Percentiles rank a stretch among this genome's conserved stretches.
phyloP scores from a whole-genome alignment of 2,888 invertebrate species.

The Cyclophora albipunctata region DNA sequence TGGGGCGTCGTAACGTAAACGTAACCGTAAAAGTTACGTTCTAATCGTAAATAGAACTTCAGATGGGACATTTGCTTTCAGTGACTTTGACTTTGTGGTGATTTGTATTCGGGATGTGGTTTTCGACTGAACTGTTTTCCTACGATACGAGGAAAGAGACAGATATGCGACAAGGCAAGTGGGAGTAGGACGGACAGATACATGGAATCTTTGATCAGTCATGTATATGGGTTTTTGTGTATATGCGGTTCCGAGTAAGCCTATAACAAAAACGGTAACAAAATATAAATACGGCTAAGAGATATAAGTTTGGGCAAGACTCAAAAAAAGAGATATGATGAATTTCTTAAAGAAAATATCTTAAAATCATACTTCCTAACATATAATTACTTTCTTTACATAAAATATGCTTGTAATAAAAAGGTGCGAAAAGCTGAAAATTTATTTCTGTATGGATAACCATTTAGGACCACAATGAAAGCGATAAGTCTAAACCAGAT shows the following conservation, averaged over 20 bases:
- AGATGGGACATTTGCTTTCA: constrained; percentile 28
- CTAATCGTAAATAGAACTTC: constrained; percentile 19
- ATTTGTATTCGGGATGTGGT: constrained; percentile 41
- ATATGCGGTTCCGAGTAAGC: constrained; percentile 29
- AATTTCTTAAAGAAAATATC: no score
- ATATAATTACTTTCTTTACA: no score
- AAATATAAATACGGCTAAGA: constrained; percentile 12
- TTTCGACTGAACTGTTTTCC: constrained; percentile 40
- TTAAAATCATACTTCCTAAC: no score
- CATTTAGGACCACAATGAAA: no score
- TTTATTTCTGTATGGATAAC: no score
- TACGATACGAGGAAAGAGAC: constrained; percentile 37
- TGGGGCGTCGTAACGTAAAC: constrained; percentile 23
- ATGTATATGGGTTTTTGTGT: constrained; percentile 23
- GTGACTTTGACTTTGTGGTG: constrained; percentile 26
- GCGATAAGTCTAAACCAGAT: background rate
- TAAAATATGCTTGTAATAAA: no score
- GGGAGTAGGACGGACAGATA: constrained; percentile 21
- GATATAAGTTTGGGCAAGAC: no score
- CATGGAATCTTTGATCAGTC: constrained; percentile 35
- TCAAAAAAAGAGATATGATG: no score
- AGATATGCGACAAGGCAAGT: constrained; percentile 20
- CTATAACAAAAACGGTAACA: constrained; percentile 33
- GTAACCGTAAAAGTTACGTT: constrained; percentile 24
- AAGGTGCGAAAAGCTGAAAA: no score